Conservation (phyloP, 2,113 vertebrate genomes). For the Syrrhaptes paradoxus region DNA sequence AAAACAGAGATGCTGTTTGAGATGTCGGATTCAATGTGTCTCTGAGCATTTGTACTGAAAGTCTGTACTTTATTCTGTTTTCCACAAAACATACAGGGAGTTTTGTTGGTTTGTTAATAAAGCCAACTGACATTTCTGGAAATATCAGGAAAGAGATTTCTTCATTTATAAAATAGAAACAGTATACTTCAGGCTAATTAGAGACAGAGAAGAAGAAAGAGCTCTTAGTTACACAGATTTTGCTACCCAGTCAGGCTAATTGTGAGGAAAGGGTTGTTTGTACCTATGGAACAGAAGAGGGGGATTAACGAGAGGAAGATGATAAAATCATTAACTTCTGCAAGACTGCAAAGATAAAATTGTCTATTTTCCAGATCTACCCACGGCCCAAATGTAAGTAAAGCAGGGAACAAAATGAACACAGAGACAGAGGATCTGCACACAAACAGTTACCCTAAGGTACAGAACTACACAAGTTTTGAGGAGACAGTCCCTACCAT, state of each 20-base stretch:
- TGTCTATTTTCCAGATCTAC: background rate
- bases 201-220: background rate
- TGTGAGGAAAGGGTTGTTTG: background rate
- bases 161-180: background rate
- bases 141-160: background rate
- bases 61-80: background rate
- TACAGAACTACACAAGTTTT: background rate
- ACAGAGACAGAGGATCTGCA: background rate
- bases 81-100: accelerated
- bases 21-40: background rate
- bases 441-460: background rate
- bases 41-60: background rate
- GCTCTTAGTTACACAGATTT: background rate
- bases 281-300: background rate
- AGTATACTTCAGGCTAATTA: background rate
- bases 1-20: background rate
- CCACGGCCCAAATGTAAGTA: background rate
- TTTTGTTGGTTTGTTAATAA: background rate
- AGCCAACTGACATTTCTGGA: background rate
- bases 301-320: background rate
- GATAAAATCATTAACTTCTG: background rate
- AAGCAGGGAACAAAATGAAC: background rate
- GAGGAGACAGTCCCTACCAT: background rate
- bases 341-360: background rate
- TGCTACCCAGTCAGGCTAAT: background rate